A percentile compares a stretch with the other conserved stretches of the same genome.
These are phyloP conservation scores for Pinna nobilis DNA, from an alignment of 1,140 invertebrate genomes.

Conservation along the genomic window DNA sequence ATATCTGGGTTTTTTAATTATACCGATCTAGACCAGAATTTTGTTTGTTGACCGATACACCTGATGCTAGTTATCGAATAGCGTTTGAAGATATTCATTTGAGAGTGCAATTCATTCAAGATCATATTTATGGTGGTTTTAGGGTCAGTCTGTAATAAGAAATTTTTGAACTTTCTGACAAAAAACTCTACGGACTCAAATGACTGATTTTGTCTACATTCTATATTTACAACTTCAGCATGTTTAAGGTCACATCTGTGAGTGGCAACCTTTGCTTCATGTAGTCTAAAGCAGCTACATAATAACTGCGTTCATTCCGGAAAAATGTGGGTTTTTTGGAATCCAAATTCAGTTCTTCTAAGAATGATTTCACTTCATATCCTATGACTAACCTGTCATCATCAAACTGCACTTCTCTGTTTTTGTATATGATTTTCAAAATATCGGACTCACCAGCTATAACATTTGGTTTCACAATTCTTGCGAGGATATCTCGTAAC, in stretches of 20 bases:
- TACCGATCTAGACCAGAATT: too few relatives aligned
- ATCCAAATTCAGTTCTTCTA: not conserved
- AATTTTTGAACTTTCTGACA: slow-evolving; percentile 18
- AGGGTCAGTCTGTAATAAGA: not conserved
- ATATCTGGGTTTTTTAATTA: too few relatives aligned
- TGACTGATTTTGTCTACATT: slow-evolving; percentile 7
- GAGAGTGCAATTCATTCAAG: not conserved
- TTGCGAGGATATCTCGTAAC: slow-evolving; percentile 11
- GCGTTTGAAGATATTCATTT: slow-evolving; percentile 6
- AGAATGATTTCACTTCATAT: slow-evolving; percentile 7
- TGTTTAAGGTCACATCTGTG: slow-evolving; percentile 13
- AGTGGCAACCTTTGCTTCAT: slow-evolving; percentile 25
- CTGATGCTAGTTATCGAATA: not conserved
- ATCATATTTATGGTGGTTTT: not conserved
- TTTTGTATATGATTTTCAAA: not conserved
- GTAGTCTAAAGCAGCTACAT: slow-evolving; percentile 7
- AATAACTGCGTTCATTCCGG: not conserved
- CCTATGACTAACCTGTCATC: not conserved
- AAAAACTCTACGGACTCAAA: slow-evolving; percentile 27
- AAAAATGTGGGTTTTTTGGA: slow-evolving; percentile 2
- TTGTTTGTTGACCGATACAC: too few relatives aligned
- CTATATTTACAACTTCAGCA: slow-evolving; percentile 38
- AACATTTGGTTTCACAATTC: slow-evolving; percentile 17
- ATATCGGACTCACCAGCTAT: not conserved
- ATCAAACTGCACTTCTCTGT: not conserved